phyloP scores from a whole-genome alignment of 2,113 vertebrate species.

The Verasper variegatus region DNA sequence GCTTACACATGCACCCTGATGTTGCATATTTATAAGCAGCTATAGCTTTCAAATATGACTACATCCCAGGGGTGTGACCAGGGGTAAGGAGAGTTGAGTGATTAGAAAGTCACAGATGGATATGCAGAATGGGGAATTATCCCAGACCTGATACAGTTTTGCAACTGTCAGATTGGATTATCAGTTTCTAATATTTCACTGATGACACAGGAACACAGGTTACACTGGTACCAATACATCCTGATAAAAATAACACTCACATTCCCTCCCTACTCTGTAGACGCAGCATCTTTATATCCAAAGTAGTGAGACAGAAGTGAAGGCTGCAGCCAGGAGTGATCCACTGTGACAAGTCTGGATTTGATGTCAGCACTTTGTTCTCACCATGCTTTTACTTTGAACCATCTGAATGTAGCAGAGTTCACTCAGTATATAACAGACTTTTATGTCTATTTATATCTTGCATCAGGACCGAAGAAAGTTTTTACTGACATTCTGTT shows the following conservation, averaged over 20 bases:
- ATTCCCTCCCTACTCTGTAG: neutral
- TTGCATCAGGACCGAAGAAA: too few species aligned
- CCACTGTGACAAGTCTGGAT: neutral
- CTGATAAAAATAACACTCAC: neutral
- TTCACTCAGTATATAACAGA: too few species aligned
- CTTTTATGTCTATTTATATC: too few species aligned
- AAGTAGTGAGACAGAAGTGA: neutral
- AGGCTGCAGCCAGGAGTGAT: neutral
- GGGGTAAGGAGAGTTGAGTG: neutral
- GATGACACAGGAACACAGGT: neutral
- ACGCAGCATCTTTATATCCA: neutral
- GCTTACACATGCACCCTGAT: too few species aligned
- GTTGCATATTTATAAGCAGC: neutral
- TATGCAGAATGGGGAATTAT: neutral
- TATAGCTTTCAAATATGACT: neutral
- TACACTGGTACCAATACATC: neutral
- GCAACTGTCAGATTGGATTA: neutral
- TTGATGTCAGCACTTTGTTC: too few species aligned
- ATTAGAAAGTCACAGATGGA: slow-evolving; percentile 1
- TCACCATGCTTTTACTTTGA: too few species aligned
- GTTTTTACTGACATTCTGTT: neutral
- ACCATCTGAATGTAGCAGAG: too few species aligned
- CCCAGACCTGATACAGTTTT: neutral
- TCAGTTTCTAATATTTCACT: neutral
- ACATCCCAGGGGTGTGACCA: neutral